Percentiles rank a stretch among this genome's conserved stretches.
These are phyloP conservation scores for Caradrina kadenii DNA, from an alignment of 2,888 invertebrate species.

Conservation along the genomic window DNA sequence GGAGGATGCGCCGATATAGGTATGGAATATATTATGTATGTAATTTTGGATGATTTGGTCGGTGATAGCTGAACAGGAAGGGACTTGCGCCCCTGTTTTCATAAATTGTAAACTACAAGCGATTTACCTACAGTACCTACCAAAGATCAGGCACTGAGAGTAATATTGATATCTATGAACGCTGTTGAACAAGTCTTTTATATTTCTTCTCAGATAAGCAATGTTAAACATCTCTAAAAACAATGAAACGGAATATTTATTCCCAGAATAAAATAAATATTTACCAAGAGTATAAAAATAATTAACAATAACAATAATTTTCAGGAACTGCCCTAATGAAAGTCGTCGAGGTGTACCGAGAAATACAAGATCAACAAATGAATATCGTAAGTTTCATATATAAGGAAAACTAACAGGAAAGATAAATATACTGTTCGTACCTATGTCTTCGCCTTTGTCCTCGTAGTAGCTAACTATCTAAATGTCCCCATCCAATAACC, in stretches of 20 bases:
- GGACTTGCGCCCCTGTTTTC: not conserved
- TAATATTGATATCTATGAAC: not conserved
- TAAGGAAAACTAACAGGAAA: slow-evolving; percentile 50
- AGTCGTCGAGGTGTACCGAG: slow-evolving; percentile 97
- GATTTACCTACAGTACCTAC: no score
- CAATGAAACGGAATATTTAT: not conserved
- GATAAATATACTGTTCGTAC: slow-evolving; percentile 21
- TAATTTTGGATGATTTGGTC: slow-evolving; percentile 24
- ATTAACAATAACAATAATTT: slow-evolving; percentile 55
- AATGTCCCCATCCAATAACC: slow-evolving; percentile 65
- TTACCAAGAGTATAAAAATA: slow-evolving; percentile 2
- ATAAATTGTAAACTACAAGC: not conserved
- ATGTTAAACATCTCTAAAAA: not conserved
- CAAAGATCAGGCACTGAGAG: not conserved
- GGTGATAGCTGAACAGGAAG: not conserved
- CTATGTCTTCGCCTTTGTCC: slow-evolving; percentile 43
- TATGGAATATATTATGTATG: slow-evolving; percentile 84
- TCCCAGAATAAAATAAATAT: not conserved
- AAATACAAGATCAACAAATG: slow-evolving; percentile 98
- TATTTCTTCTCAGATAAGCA: not conserved
- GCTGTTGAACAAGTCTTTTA: no score
- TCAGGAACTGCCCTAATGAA: slow-evolving; percentile 97
- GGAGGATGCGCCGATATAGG: slow-evolving; percentile 97
- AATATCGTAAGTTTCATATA: slow-evolving; percentile 94
- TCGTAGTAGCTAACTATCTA: slow-evolving; percentile 51